phyloP scores from a whole-genome alignment of 2,113 vertebrate genomes.

The Neogobius melanostomus region DNA sequence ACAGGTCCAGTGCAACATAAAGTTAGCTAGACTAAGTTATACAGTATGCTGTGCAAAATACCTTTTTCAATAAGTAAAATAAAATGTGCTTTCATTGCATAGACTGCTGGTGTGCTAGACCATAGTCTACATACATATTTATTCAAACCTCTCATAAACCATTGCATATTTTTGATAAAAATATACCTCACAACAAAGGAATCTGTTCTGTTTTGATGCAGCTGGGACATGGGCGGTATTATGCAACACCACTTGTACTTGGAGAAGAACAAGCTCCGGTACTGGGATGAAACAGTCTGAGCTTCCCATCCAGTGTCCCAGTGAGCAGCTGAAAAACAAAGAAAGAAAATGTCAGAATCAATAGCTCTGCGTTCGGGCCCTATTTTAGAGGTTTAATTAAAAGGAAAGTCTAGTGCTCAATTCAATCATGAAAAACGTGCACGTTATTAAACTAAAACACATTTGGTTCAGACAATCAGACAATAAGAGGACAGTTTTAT shows the following conservation, averaged over 20 bases:
- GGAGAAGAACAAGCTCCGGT: conserved; percentile 46
- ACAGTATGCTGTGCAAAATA: too few relatives aligned
- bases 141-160: background rate
- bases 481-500: too few relatives aligned
- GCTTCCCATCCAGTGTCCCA: conserved; percentile 85
- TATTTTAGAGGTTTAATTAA: background rate
- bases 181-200: conserved; percentile 19
- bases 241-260: conserved; percentile 42
- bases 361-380: conserved; percentile 3
- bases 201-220: conserved; percentile 43
- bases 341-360: conserved; percentile 23
- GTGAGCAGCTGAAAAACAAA: conserved; percentile 79
- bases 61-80: too few relatives aligned
- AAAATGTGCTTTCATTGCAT: background rate
- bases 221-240: conserved; percentile 20
- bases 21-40: too few relatives aligned
- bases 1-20: background rate
- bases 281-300: conserved; percentile 79
- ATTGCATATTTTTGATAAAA: conserved; percentile 16
- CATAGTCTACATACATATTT: background rate
- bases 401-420: background rate
- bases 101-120: background rate
- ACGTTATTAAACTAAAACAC: too few relatives aligned
- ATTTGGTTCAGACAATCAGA: too few relatives aligned
- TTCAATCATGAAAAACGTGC: conserved; percentile 11